phyloP scores from a whole-genome alignment of 1,140 invertebrate genomes.

The Nephila pilipes region DNA sequence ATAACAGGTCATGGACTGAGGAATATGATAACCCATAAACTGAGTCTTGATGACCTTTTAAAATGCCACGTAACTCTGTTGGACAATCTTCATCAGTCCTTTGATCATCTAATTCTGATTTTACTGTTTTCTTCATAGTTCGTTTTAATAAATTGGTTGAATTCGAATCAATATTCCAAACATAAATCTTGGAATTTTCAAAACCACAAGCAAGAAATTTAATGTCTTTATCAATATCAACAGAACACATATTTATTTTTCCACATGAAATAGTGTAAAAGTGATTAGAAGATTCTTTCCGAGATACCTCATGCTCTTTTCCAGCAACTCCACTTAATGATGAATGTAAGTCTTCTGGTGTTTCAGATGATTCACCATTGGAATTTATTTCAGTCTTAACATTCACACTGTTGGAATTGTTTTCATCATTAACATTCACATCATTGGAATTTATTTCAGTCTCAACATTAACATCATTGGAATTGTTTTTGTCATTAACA shows the following conservation, averaged over 20 bases:
- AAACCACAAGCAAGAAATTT: slow-evolving; percentile 78
- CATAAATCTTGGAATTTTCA: slow-evolving; percentile 80
- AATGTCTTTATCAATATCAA: neutral
- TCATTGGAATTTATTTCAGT: too few relatives aligned
- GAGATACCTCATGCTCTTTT: neutral
- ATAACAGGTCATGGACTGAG: slow-evolving; percentile 84
- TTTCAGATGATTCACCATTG: neutral
- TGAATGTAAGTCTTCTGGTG: neutral
- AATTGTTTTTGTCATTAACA: too few relatives aligned
- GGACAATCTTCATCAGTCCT: too few relatives aligned
- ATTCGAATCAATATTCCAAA: slow-evolving; percentile 79
- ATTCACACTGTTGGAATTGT: too few relatives aligned
- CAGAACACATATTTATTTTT: neutral
- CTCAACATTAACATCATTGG: too few relatives aligned
- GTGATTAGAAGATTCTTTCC: neutral
- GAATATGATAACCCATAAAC: slow-evolving; percentile 88
- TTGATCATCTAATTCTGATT: too few relatives aligned
- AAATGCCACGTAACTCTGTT: neutral
- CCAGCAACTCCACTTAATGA: neutral
- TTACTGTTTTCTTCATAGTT: too few relatives aligned
- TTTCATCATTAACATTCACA: too few relatives aligned
- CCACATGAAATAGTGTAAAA: neutral
- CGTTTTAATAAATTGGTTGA: too few relatives aligned
- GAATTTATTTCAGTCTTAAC: too few relatives aligned
- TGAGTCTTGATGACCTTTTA: slow-evolving; percentile 86